phyloP scores from a whole-genome alignment of 92 coral and sea anemone genomes.

The Heliopora coerulea region DNA sequence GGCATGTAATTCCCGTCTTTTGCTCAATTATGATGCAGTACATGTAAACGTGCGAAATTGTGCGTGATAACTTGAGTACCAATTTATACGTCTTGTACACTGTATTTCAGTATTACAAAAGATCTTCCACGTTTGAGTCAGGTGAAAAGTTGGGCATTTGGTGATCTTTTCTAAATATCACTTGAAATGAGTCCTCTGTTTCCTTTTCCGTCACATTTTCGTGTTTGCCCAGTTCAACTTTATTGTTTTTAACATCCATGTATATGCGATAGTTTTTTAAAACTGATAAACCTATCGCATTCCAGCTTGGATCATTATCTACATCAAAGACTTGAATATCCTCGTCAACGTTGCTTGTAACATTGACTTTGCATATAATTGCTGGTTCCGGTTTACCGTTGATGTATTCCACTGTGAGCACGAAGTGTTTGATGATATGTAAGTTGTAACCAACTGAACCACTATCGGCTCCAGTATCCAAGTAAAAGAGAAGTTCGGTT shows the following conservation, averaged over 20 bases:
- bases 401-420: neutral
- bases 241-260: slow-evolving; percentile 2
- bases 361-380: slow-evolving; percentile 5
- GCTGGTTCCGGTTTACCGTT: slow-evolving; percentile 10
- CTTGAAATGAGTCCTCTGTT: neutral
- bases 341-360: neutral
- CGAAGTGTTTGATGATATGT: slow-evolving; percentile 11
- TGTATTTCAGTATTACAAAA: no score
- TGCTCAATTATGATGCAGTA: no score
- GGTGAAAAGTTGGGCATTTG: no score
- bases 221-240: slow-evolving; percentile 4
- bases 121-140: no score
- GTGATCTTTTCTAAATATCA: neutral
- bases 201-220: slow-evolving; percentile 1
- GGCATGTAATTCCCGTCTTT: no score
- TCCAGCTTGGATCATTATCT: slow-evolving; percentile 9
- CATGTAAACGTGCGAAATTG: no score
- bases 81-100: no score
- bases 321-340: slow-evolving; percentile 22
- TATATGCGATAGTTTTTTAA: slow-evolving; percentile 19
- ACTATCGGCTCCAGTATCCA: slow-evolving; percentile 21
- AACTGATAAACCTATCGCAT: slow-evolving; percentile 14
- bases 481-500: neutral
- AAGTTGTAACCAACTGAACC: slow-evolving; percentile 32
- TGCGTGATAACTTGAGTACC: no score